These are phyloP conservation scores for Nilaparvata lugens DNA, from an alignment of 1,140 invertebrate species.

Conservation along the genomic window DNA sequence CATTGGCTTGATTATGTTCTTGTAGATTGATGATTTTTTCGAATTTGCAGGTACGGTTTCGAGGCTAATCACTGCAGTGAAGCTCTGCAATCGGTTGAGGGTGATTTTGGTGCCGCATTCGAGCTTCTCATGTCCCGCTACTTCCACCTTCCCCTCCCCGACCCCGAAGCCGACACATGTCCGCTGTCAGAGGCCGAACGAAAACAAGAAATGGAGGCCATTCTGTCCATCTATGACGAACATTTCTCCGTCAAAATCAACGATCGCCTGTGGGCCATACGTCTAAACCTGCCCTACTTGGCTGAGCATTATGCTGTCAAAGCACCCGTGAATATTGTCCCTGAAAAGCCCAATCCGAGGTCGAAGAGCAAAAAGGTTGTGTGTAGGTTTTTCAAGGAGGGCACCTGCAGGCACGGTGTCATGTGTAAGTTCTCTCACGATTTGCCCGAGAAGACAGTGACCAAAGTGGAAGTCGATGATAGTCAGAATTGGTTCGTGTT, in stretches of 20 bases:
- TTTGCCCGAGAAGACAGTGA: too few species aligned
- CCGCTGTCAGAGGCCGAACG: neutral
- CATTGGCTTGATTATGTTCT: too few species aligned
- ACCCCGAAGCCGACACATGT: too few species aligned
- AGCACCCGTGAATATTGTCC: too few species aligned
- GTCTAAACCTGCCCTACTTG: neutral
- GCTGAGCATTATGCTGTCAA: neutral
- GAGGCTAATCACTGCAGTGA: neutral
- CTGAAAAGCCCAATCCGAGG: too few species aligned
- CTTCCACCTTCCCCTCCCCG: neutral
- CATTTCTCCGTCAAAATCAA: neutral
- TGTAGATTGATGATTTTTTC: too few species aligned
- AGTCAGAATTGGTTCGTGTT: too few species aligned
- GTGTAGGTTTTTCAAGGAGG: too few species aligned
- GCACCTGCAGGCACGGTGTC: too few species aligned
- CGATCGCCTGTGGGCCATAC: neutral
- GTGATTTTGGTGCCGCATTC: neutral
- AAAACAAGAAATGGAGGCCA: neutral
- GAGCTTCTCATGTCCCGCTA: neutral
- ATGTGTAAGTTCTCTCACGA: too few species aligned
- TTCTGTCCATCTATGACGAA: neutral
- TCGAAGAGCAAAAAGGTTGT: too few species aligned
- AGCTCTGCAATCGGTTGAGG: neutral
- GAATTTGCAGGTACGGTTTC: neutral
- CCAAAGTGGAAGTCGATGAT: too few species aligned